A percentile compares a stretch with the other conserved stretches of the same genome.
These are phyloP conservation scores for Okapia johnstoni DNA, from an alignment of 2,113 vertebrate genomes.

Conservation along the genomic window DNA sequence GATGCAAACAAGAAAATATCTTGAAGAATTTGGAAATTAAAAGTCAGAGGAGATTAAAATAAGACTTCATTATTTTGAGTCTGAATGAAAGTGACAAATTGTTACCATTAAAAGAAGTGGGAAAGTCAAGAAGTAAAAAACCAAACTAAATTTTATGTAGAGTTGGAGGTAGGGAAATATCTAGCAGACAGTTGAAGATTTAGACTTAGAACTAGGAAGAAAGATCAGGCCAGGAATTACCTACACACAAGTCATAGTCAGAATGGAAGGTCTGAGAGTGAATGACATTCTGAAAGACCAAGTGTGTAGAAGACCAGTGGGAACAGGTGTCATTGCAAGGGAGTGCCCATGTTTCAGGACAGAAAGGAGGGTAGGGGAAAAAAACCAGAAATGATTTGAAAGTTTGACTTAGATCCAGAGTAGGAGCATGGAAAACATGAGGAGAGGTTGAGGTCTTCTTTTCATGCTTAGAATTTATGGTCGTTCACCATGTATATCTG, in stretches of 20 bases:
- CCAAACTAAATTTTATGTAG: not conserved
- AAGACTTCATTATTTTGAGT: not conserved
- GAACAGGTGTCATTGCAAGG: not conserved
- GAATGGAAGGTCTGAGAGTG: not conserved
- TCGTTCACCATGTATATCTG: not conserved
- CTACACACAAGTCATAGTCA: not conserved
- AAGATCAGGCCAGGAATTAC: not conserved
- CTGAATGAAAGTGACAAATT: not conserved
- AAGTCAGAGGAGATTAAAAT: not conserved
- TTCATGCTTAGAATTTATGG: not conserved
- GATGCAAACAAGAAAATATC: not conserved
- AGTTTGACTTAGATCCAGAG: not conserved
- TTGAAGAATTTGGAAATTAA: not conserved
- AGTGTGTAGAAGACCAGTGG: not conserved
- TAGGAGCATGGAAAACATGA: not conserved
- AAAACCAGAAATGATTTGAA: not conserved
- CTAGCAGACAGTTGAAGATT: not conserved
- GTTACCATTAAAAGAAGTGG: not conserved
- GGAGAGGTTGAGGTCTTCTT: not conserved
- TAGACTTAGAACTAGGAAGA: not conserved
- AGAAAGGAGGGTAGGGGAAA: not conserved
- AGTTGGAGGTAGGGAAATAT: not conserved
- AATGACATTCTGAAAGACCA: not conserved
- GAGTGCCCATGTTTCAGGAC: not conserved
- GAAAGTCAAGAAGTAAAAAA: not conserved